Evolutionary conservation across 2,113 vertebrate species (phyloP).

Genomic region (Nothoprocta pentlandii): DNA sequence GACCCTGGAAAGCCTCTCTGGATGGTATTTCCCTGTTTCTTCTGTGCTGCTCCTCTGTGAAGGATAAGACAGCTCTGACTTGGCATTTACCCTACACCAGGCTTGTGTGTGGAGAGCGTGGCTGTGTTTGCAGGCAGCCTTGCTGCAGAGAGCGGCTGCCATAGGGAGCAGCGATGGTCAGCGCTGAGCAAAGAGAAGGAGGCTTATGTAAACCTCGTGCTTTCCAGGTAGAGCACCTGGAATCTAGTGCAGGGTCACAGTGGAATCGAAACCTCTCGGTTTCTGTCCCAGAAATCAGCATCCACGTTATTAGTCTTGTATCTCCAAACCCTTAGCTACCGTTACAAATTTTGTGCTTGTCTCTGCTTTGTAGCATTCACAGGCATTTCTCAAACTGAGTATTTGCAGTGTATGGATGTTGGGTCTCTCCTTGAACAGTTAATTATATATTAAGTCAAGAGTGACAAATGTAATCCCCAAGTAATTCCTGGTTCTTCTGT

Average conservation of each 20-base stretch:
- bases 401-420: not conserved
- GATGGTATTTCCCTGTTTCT: not conserved
- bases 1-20: not conserved
- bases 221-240: not conserved
- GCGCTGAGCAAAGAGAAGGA: not conserved
- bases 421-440: constrained; percentile 4
- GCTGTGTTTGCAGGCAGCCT: not conserved
- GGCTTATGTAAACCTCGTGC: not conserved
- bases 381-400: constrained; percentile 50
- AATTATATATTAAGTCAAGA: constrained; percentile 31
- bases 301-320: constrained; percentile 46
- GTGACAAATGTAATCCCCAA: constrained; percentile 22
- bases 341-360: constrained; percentile 42
- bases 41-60: not conserved
- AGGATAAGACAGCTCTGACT: not conserved
- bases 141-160: not conserved
- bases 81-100: not conserved
- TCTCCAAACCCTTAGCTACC: constrained; percentile 39
- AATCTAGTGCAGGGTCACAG: not conserved
- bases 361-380: not conserved
- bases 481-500: not conserved
- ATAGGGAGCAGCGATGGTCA: not conserved
- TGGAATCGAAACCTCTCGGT: constrained; percentile 41
- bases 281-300: constrained; percentile 19
- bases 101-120: not conserved